Conservation (phyloP, 2,797 vertebrate species). For the Emydoidea blandingii region DNA sequence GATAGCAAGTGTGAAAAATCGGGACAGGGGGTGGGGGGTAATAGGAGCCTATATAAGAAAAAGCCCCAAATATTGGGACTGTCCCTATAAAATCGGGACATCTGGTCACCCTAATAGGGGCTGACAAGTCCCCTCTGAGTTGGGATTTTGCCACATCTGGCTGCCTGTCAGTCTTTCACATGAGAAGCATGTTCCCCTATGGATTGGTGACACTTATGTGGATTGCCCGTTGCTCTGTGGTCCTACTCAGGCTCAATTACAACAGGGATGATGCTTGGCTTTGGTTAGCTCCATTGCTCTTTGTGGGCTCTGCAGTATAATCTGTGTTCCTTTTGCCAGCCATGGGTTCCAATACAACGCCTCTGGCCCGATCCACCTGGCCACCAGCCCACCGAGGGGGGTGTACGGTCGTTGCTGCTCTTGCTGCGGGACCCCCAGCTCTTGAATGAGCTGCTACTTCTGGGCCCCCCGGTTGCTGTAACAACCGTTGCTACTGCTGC, state of each 20-base stretch:
- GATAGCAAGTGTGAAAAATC: too few species aligned
- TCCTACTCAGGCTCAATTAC: not conserved
- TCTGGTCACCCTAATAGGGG: not conserved
- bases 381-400: not conserved
- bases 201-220: not conserved
- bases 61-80: too few species aligned
- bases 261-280: not conserved
- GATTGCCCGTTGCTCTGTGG: rapidly evolving
- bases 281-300: not conserved
- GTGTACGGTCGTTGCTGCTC: not conserved
- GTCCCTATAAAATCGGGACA: too few species aligned
- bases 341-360: too few species aligned
- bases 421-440: not conserved
- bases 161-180: rapidly evolving
- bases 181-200: not conserved
- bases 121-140: rapidly evolving
- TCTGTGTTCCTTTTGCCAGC: not conserved
- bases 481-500: too few species aligned
- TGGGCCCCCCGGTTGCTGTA: too few species aligned
- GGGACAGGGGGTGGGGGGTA: too few species aligned
- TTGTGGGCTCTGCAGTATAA: not conserved
- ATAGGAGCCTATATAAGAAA: too few species aligned
- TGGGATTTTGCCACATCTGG: not conserved
- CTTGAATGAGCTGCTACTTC: too few species aligned
- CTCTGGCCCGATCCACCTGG: not conserved